Evolutionary conservation across 2,797 vertebrate species (phyloP), one percentile per base, ranked within the genome.

Genomic region (Falco berigora): DNA sequence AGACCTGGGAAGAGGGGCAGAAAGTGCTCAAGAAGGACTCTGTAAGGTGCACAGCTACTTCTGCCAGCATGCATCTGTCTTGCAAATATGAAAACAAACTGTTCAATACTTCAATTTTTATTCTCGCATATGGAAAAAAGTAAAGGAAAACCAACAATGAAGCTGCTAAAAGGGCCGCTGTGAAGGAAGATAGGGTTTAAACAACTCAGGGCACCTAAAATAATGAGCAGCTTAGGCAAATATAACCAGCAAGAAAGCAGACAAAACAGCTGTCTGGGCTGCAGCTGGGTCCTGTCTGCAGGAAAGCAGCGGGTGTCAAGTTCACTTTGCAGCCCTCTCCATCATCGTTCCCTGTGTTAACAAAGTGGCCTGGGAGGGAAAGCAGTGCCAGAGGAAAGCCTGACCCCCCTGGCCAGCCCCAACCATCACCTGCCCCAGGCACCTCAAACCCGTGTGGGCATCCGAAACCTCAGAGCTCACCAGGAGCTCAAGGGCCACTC

Each of bases 381-480:
- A 72, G 36, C 6, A 13, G 23, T 50, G 49, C 27, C 28, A 50
- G 49, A 34, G 24, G 53, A 78, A 92, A 86, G 40, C 27, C 49
- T 77, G 30, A 86, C n/a, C 28, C 49, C 53, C 13, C 11, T 52
- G 64, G 11, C 47, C 69, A 69, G 14, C 32, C 56, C n/a, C 44
- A 64, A 2, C 17, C 55, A 4, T 36, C 4, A 1, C n/a, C 34
- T 49, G 44, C 8, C 22, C 22, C 46, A 62, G 32, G 22, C 19
- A 46, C 8, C 10, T 17, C 0, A 0, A 79, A 40, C 6, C 12
- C 5, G 38, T 0, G 0, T 4, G 4, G 38, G 12, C 34, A 47
- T 47, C 66, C 58, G 27, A 88, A 89, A 67, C 4, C 36, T 44
- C 74, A n/a, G 36, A 20, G 53, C 24, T 59, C 38, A 19, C 5